Base-by-base conservation (phyloP, 2,888 invertebrate species). In the Melinopterus prodromus region DNA sequence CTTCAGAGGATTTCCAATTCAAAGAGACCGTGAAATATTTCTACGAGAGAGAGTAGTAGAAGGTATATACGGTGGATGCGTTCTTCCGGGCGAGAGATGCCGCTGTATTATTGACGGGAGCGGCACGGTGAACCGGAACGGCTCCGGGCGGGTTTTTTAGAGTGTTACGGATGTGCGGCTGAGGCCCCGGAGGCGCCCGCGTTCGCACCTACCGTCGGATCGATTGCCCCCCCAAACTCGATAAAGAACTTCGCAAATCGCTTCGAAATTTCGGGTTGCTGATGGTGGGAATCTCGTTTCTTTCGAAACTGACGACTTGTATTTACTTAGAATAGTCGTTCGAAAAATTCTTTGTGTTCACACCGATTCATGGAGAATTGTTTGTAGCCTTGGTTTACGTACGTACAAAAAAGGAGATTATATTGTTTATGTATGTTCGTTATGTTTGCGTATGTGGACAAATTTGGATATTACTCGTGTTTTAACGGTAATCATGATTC, bases 11-110 rank as follows among this genome's bases (percentile, higher is more conserved):
- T 53, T 53, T 53, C 53, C 53, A 53, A 53, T 53, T 53, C 53
- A 53, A 53, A 53, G 53, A 53, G 53, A 53, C 53, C 53, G 53
- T 53, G 53, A 53, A 53, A 53, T 53, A 53, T 53, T 53, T 53
- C 53, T 12, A 53, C 53, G 53, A 53, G 53, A 53, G 53, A 53
- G 9, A 53, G 53, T 9, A 53, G 53, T 53, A 53, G 53, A 53
- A 53, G 53, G 53, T 53, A 26, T 53, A 26, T 26, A 53, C 53
- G 53, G 53, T 53, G 53, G 12, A 53, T 53, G 53, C 53, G 53
- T 53, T 53, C 53, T 53, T 53, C 53, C 53, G 53, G 53, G 9
- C 53, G 53, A 53, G 53, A 53, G 53, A 53, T 53, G 53, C 53
- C 53, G 7, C 9, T 53, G 53, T 53, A 53, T 53, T 53, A 53